Evolutionary conservation across 2,113 vertebrate species (phyloP).

Genomic region (Nothoprocta pentlandii): DNA sequence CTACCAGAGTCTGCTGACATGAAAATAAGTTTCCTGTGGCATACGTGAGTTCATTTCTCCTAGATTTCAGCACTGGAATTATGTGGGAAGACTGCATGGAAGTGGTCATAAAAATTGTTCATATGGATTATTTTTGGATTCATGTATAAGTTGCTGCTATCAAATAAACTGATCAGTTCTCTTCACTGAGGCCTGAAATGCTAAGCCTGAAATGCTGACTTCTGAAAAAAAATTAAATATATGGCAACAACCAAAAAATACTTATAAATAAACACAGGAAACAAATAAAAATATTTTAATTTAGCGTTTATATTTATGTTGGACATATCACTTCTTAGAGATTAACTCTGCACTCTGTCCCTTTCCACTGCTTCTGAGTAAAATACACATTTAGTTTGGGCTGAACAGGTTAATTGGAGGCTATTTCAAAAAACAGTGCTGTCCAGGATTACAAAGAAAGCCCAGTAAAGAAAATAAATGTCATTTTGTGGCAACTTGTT

Average conservation of each 20-base stretch:
- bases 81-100: not conserved
- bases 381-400: not conserved
- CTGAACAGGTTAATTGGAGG: not conserved
- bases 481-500: not conserved
- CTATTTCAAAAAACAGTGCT: not conserved
- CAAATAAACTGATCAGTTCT: not conserved
- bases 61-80: not conserved
- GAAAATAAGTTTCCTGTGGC: not conserved
- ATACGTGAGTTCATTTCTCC: not conserved
- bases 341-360: not conserved
- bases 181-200: not conserved
- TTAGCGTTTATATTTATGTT: not conserved
- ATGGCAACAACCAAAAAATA: not conserved
- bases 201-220: not conserved
- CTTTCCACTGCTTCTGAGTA: not conserved
- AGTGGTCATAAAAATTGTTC: not conserved
- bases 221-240: not conserved
- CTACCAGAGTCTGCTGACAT: not conserved
- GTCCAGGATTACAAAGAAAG: not conserved
- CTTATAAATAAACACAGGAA: not conserved
- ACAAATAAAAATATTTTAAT: not conserved
- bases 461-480: not conserved
- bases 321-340: not conserved
- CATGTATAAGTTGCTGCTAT: not conserved
- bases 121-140: not conserved